Evolutionary conservation across 2,888 invertebrate genomes (phyloP).

Genomic region (Piscicola geometra): DNA sequence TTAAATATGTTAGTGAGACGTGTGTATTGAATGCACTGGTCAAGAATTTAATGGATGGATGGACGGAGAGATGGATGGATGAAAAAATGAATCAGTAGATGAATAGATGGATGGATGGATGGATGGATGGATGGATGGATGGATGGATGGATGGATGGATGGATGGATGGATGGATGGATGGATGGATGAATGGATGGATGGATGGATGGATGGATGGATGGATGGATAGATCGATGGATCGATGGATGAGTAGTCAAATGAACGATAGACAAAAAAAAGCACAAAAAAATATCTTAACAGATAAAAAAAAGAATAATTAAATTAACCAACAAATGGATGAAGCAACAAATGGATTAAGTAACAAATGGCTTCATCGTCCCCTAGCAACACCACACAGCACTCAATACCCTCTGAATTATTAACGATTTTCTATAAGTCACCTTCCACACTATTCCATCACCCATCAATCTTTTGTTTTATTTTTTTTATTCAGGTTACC

Average conservation of each 20-base stretch:
- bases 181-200: conserved; percentile 3
- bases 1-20: too few relatives aligned
- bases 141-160: conserved; percentile 15
- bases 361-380: too few relatives aligned
- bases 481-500: too few relatives aligned
- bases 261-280: not conserved
- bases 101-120: not conserved
- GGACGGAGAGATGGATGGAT: too few relatives aligned
- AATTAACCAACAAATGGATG: not conserved
- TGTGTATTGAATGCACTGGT: too few relatives aligned
- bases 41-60: too few relatives aligned
- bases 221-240: not conserved
- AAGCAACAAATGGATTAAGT: not conserved
- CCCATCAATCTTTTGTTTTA: too few relatives aligned
- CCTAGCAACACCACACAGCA: too few relatives aligned
- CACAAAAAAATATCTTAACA: conserved; percentile 5
- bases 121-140: not conserved
- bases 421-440: too few relatives aligned
- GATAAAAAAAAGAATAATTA: not conserved
- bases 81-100: too few relatives aligned
- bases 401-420: too few relatives aligned
- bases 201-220: conserved; percentile 12
- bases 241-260: not conserved
- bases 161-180: conserved; percentile 16
- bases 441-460: too few relatives aligned